Evolutionary conservation across 2,797 vertebrate species (phyloP), one percentile per base, ranked within the genome.

Genomic region (Lepidocolaptes lacrymiger): DNA sequence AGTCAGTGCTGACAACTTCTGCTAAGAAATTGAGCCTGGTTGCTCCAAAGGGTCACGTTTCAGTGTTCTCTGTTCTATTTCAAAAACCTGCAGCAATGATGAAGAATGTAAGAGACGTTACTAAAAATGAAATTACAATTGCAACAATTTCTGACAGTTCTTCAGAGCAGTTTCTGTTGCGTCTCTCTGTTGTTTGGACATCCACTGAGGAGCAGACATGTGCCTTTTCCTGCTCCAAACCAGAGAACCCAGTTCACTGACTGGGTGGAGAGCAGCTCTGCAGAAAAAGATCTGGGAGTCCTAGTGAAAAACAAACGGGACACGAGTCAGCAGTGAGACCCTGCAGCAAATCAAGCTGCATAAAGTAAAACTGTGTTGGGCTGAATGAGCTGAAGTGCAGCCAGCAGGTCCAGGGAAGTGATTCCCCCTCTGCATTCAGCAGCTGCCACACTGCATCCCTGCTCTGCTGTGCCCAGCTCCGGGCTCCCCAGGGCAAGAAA

Each of bases 51-150:
- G 79, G 19, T 95, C 59, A 6, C 77, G 73, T 82, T 92, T 98
- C 83, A 96, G 80, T 7, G 97, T 94, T 61, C 96, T 96, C 28
- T 88, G 61, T 94, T 98, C 98, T 11, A 97, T 82, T 51, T 97
- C 97, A 83, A 97, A 93, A 67, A 95, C 97, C 97, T 98, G 26
- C 36, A 68, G 18, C 32, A 87, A 43, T 0, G 8, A 64, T 7
- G 28, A 59, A 46, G 15, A 27, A 13, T 7, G 23, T 15, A 39
- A 27, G 34, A 43, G 36, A 44, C 21, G 62, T 8, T 49, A 6
- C 46, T n/a, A 27, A 56, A 85, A 83, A 54, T 5, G 3, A 66
- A 86, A 4, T 14, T 46, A 71, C 5, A 46, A n/a, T 9, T 19
- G 41, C 44, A 69, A 32, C 7, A 19, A 23, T 24, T 78, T 63